A percentile compares a stretch with the other conserved stretches of the same genome.
phyloP scores from a whole-genome alignment of 1,140 invertebrate species.

The Chrysomallon squamiferum region DNA sequence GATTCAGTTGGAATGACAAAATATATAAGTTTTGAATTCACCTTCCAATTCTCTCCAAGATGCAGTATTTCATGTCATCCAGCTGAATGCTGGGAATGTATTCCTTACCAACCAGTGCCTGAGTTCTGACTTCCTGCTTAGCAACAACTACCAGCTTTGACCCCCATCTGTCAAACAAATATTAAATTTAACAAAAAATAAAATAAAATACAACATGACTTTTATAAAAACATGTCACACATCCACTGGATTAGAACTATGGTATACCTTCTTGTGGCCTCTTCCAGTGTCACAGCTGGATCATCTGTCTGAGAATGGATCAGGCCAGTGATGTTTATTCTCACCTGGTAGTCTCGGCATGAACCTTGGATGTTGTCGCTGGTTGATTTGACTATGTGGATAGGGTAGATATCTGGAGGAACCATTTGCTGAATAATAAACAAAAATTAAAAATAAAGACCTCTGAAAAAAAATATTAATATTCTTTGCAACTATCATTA shows the following conservation, averaged over 20 bases:
- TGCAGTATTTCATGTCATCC: conserved; percentile 71
- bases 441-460: neutral
- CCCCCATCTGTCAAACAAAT: conserved; percentile 66
- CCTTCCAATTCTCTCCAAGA: conserved; percentile 79
- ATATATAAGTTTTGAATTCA: too few species aligned
- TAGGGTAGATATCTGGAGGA: conserved; percentile 67
- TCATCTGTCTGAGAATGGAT: conserved; percentile 37
- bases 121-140: conserved; percentile 69
- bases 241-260: too few species aligned
- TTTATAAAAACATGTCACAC: too few species aligned
- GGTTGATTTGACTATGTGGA: conserved; percentile 38
- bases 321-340: conserved; percentile 61
- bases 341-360: conserved; percentile 70
- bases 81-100: conserved; percentile 68
- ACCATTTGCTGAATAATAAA: neutral
- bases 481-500: too few species aligned
- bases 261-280: too few species aligned
- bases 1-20: too few species aligned
- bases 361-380: conserved; percentile 70
- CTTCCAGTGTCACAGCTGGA: neutral
- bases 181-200: too few species aligned
- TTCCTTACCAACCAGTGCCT: conserved; percentile 67
- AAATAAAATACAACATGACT: too few species aligned
- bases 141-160: conserved; percentile 77
- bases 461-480: too few species aligned